Percentiles rank a stretch among this genome's conserved stretches.
Conservation (phyloP, 2,113 vertebrate genomes). For the Lucifuga dentata region DNA sequence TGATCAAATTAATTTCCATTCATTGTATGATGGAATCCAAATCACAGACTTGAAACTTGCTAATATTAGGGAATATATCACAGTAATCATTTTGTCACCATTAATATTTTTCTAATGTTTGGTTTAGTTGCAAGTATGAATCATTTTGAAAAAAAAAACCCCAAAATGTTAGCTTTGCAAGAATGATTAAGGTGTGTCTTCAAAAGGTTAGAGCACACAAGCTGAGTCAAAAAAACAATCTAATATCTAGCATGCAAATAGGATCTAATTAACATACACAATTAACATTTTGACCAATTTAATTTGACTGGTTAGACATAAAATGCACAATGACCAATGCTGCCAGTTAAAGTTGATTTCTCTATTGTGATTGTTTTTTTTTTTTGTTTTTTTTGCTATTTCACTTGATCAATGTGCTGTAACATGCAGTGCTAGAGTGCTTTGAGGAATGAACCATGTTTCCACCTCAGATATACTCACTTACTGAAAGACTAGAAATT, state of each 20-base stretch:
- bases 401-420: conserved; percentile 44
- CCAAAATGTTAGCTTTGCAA: too few relatives aligned
- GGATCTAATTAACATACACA: conserved; percentile 32
- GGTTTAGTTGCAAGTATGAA: too few relatives aligned
- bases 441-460: conserved; percentile 22
- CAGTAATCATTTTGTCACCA: too few relatives aligned
- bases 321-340: conserved; percentile 40
- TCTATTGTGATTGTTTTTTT: conserved; percentile 30
- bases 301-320: conserved; percentile 25
- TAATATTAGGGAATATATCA: too few relatives aligned
- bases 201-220: too few relatives aligned
- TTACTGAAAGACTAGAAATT: conserved; percentile 6
- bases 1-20: too few relatives aligned
- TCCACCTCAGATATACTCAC: conserved; percentile 33
- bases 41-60: neutral
- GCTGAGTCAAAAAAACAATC: conserved; percentile 13
- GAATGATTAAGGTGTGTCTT: too few relatives aligned
- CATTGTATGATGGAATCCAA: too few relatives aligned
- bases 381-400: conserved; percentile 23
- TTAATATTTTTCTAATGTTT: too few relatives aligned
- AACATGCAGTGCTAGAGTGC: conserved; percentile 17
- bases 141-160: too few relatives aligned
- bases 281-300: conserved; percentile 17
- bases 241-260: conserved; percentile 16
- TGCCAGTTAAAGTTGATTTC: conserved; percentile 52